These are phyloP conservation scores for Noctua janthina DNA, from an alignment of 2,888 invertebrate species.

Conservation along the genomic window DNA sequence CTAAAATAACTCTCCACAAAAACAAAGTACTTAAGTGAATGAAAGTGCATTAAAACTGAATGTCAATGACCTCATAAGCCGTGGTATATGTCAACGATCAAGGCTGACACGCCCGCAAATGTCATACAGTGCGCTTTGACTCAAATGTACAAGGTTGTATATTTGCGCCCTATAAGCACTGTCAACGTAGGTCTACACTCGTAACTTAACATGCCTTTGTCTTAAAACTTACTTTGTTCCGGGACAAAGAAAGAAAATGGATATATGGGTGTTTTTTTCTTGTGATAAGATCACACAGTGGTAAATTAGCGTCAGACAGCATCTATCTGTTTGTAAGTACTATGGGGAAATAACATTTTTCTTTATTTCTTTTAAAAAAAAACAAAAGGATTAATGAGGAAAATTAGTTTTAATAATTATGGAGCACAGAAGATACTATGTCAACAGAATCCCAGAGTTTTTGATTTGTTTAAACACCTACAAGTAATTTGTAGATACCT, in stretches of 20 bases:
- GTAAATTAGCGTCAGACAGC: neutral
- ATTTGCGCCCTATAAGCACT: constrained; percentile 16
- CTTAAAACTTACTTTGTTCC: neutral
- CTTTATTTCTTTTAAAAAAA: no score
- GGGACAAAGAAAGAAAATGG: neutral
- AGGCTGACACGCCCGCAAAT: constrained; percentile 71
- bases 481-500: no score
- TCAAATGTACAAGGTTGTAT: constrained; percentile 51
- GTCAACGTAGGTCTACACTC: neutral
- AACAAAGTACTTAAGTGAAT: constrained; percentile 25
- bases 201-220: constrained; percentile 8
- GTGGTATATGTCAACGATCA: constrained; percentile 71
- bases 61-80: constrained; percentile 66
- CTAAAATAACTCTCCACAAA: neutral
- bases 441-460: neutral
- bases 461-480: neutral
- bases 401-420: neutral
- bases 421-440: neutral
- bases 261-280: neutral
- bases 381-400: neutral
- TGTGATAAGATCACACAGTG: neutral
- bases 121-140: constrained; percentile 61
- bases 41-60: constrained; percentile 62
- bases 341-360: neutral
- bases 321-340: neutral